Base-by-base conservation (phyloP, 2,888 invertebrate species). In the Trissolcus japonicus region DNA sequence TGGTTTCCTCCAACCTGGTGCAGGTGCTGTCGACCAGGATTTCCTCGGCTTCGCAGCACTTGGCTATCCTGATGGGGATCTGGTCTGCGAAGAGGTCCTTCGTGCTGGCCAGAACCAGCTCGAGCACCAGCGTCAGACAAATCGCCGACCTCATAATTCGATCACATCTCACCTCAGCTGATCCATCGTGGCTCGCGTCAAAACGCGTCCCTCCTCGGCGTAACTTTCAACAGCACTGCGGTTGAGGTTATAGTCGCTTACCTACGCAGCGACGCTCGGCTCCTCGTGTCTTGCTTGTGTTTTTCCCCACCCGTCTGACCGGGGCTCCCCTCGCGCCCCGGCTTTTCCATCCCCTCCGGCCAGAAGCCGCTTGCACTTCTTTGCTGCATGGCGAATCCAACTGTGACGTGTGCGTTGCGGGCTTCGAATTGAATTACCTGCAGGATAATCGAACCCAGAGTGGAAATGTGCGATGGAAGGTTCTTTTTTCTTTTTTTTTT, bases 31-130 rank as follows among this genome's bases (percentile, higher is more conserved):
- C 94, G 48, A 94, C 90, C 86, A 93, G 92, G 66, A 95, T 89
- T 87, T 95, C 94, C 82, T 93, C 91, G 61, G 90, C 89, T 85
- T 94, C 94, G 89, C 96, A 96, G 86, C 96, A 96, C 91, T 96
- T 96, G 86, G 94, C 94, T 80, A 96, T 92, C 83, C 91, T 90
- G 25, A 94, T 90, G 17, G 90, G 21, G 19, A 68, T 67, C 41
- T 74, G 73, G n/a, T 74, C 67, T 25, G 41, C 40, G 29, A 55
- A 55, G 9, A 65, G 69, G 61, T 79, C 73, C 14, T 62, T 75
- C 13, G 69, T 55, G 54, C 73, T 61, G 43, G 71, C 55, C 9
- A 67, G 29, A 4, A 62, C 59, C 57, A 61, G 57, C 6, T 29
- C n/a, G n/a, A 73, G 54, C 41, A 41, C 46, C 56, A 79, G n/a